Percentiles rank a stretch among this genome's conserved stretches.
phyloP scores from a whole-genome alignment of 2,113 vertebrate species.

The Paralichthys olivaceus region DNA sequence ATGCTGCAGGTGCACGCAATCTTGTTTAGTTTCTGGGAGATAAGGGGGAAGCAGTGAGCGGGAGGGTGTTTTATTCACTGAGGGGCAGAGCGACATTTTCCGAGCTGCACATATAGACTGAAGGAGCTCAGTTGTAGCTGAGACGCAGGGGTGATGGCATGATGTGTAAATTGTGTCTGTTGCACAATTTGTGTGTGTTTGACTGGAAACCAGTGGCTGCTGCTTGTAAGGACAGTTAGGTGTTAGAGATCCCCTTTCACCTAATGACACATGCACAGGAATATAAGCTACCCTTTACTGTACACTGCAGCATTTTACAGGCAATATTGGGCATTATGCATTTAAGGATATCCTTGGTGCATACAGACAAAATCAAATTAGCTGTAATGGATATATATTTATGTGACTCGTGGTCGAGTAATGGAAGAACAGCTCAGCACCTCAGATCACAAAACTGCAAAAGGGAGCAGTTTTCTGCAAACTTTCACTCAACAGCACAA shows the following conservation, averaged over 20 bases:
- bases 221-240: constrained; percentile 2
- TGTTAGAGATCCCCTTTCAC: neutral
- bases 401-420: too few species aligned
- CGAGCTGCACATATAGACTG: neutral
- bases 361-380: neutral
- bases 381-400: too few species aligned
- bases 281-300: neutral
- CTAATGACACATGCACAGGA: neutral
- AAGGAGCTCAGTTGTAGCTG: neutral
- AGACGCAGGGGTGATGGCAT: constrained; percentile 13
- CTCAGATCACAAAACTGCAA: too few species aligned
- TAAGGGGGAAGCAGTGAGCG: constrained; percentile 17
- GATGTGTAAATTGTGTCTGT: constrained; percentile 23
- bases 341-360: neutral
- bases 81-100: constrained; percentile 38
- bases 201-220: neutral
- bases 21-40: constrained; percentile 65
- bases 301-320: neutral
- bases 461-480: too few species aligned
- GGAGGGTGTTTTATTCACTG: constrained; percentile 4
- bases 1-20: constrained; percentile 71
- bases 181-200: constrained; percentile 13
- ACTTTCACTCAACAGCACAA: too few species aligned
- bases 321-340: neutral
- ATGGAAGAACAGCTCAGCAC: too few species aligned